Evolutionary conservation across 2,113 vertebrate species (phyloP).

Genomic region (Eidolon helvum): DNA sequence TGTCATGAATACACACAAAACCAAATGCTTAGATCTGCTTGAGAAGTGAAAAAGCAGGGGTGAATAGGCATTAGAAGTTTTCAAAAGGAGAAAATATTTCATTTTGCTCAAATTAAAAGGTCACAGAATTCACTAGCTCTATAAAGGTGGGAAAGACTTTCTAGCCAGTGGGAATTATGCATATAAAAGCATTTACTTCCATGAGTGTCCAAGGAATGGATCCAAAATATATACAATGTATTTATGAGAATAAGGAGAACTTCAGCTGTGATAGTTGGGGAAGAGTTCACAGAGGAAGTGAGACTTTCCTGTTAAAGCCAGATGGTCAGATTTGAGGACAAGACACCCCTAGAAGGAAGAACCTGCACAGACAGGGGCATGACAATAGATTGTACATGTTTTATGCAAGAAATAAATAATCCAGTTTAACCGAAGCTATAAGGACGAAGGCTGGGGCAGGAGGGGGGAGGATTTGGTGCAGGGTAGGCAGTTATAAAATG

Average conservation of each 20-base stretch:
- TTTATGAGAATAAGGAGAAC: background rate
- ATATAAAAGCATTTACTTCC: background rate
- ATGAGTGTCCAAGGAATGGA: background rate
- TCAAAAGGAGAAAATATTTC: background rate
- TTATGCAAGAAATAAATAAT: background rate
- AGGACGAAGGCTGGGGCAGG: background rate
- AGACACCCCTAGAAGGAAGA: no score
- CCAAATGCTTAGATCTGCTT: background rate
- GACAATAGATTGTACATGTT: accelerated
- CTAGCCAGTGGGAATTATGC: background rate
- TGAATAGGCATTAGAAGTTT: background rate
- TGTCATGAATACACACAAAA: background rate
- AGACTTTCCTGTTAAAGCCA: background rate
- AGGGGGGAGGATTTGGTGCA: no score
- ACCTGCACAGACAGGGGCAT: background rate
- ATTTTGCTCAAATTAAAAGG: background rate
- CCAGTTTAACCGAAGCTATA: background rate
- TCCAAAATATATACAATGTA: background rate
- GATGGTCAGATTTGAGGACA: background rate
- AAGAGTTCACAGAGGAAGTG: background rate
- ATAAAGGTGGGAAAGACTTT: background rate
- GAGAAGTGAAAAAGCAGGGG: background rate
- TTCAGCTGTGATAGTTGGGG: background rate
- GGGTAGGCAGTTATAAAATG: background rate
- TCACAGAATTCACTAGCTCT: no score